Base-by-base conservation (phyloP, 2,888 invertebrate species). In the Tubiluchus corallicola region DNA sequence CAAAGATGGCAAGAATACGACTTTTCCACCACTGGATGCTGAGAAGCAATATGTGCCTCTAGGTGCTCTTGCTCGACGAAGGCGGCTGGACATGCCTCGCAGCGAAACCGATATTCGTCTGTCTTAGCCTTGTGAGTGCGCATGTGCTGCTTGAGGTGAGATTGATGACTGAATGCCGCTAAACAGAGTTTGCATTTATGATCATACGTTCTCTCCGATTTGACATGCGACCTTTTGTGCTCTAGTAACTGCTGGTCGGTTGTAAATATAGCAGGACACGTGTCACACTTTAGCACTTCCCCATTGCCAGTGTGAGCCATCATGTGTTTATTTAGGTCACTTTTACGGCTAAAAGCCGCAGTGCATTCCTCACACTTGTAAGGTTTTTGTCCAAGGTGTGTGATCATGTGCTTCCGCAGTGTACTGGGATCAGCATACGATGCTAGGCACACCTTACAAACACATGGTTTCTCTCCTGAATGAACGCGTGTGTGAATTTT, bases 1-100 rank as follows among this genome's bases (percentile, higher is more conserved):
- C 59, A 59, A 2, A 52, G 29, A 4, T 49, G 43, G 48, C 59
- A 59, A 46, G 54, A 51, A 47, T 51, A 59, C 3, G 55, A 52
- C 44, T 56, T 54, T n/a, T 29, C 29, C 9, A n/a, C 29, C 9
- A 29, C 29, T 9, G 29, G 29, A 29, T 29, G 29, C 29, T 29
- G 29, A 9, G 29, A 9, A n/a, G 29, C 29, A n/a, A n/a, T n/a
- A n/a, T n/a, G n/a, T n/a, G n/a, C n/a, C n/a, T n/a, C n/a, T 9
- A 29, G 29, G 29, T 29, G n/a, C 9, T 29, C 29, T n/a, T 9
- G 29, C 29, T 9, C 29, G 29, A n/a, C 9, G n/a, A 29, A 29
- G 9, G 29, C 29, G 29, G 29, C 29, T n/a, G 29, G 29, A n/a
- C 29, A 29, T 9, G 29, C 29, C 9, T 9, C 9, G 29, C n/a